A percentile compares a stretch with the other conserved stretches of the same genome.
Conservation (phyloP, 2,113 vertebrate species). For the Megatriorchis doriae region DNA sequence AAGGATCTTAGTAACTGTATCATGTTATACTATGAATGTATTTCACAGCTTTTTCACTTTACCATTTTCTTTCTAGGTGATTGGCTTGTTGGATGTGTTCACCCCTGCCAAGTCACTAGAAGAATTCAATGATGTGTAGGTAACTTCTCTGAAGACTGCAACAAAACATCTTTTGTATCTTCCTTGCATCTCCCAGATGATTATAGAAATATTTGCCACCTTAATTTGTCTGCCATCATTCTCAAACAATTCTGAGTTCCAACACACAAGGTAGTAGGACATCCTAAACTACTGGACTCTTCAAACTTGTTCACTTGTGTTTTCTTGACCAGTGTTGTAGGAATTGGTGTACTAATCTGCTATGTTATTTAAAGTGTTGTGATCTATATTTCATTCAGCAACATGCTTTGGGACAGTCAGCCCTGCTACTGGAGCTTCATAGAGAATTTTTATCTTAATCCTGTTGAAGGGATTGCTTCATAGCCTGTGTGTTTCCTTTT, state of each 20-base stretch:
- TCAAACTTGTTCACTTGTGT: neutral
- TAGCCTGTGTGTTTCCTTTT: neutral
- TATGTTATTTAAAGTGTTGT: neutral
- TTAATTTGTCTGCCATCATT: neutral
- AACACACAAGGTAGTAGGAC: neutral
- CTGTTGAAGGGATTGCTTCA: neutral
- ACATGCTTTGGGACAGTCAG: neutral
- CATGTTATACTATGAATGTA: neutral
- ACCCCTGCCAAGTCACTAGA: constrained; percentile 88
- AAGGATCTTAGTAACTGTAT: neutral
- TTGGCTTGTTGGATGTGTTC: constrained; percentile 94
- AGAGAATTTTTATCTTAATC: neutral
- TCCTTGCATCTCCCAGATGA: neutral
- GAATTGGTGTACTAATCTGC: neutral
- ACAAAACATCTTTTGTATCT: neutral
- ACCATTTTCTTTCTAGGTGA: constrained; percentile 79
- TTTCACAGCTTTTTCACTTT: neutral
- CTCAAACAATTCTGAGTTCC: neutral
- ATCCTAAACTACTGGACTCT: neutral
- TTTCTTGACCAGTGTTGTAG: neutral
- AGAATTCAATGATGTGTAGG: constrained; percentile 98
- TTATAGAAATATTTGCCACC: neutral
- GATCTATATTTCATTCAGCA: neutral
- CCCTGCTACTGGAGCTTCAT: neutral
- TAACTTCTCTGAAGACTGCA: constrained; percentile 57